Evolutionary conservation across 2,888 invertebrate genomes (phyloP), one percentile per base, ranked within the genome.

Genomic region (Drosophila anomelani): DNA sequence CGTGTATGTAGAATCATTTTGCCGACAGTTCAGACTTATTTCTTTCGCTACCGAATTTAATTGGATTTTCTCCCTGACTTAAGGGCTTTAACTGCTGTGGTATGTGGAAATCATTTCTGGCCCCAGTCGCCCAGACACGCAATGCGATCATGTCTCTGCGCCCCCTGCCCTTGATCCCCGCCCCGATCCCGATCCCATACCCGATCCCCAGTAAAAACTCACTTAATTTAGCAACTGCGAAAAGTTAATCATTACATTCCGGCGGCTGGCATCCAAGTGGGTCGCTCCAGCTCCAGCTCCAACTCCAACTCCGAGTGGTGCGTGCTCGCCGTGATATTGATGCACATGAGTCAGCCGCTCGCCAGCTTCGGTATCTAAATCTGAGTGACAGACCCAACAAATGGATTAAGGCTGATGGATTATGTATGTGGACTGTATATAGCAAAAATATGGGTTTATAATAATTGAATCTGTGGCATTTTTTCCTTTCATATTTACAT

Each of bases 1-100:
- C 90, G 85, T 86, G 88, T 84, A 85, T 89, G 89, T 87, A 87
- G 87, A 90, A 89, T 88, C 87, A 87, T 85, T 89, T 90, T 83
- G 88, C 90, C 90, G 90, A 90, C 90, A 90, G 90, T 88, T 85
- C 81, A 81, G 85, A 90, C 89, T 90, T 85, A 89, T 90, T 88
- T 88, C 88, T 86, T 86, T 89, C 78, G 90, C 90, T 89, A 90
- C 88, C 90, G 89, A 85, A 88, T 89, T 85, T 90, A 90, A 90
- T 90, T 89, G 88, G 89, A 88, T 89, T 87, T 88, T 85, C 89
- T 85, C 86, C 90, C 85, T 82, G 90, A 89, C 90, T 89, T 82
- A 85, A 90, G 88, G 90, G 88, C 87, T 80, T 86, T 88, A 85
- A 88, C 88, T 85, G 89, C 89, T 85, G 57, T 85, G 89, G 89